Conservation (phyloP, 2,888 invertebrate species). For the Lasioglossum zephyrum region DNA sequence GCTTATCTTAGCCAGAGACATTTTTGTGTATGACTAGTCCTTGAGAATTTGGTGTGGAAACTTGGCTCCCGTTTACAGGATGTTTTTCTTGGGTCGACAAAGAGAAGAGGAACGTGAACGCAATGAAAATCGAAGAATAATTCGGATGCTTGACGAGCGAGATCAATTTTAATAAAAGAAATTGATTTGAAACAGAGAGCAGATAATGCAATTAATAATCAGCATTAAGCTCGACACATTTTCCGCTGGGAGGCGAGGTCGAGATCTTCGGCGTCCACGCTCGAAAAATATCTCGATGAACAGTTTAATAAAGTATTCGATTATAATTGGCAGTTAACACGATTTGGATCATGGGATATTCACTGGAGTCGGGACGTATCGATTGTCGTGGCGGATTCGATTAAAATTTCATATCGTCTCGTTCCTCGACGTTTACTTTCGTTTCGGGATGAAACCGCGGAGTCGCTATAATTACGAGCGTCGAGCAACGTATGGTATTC, state of each 20-base stretch:
- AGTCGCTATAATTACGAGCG: background rate
- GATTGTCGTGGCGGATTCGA: background rate
- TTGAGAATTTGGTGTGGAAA: too few relatives aligned
- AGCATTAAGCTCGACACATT: background rate
- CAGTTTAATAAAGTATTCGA: background rate
- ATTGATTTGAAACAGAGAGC: background rate
- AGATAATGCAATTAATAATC: background rate
- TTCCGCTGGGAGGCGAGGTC: background rate
- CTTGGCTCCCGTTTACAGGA: too few relatives aligned
- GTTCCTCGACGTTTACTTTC: background rate
- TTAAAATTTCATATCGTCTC: background rate
- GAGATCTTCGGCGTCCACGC: background rate
- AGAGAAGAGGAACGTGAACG: background rate
- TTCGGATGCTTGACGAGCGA: too few relatives aligned
- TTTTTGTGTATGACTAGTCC: too few relatives aligned
- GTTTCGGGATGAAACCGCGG: background rate
- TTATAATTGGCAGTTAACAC: background rate
- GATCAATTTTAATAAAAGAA: background rate
- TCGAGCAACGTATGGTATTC: conserved; percentile 12
- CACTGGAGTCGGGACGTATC: background rate
- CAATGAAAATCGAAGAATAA: background rate
- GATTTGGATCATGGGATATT: background rate
- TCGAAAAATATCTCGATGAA: background rate
- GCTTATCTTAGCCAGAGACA: too few relatives aligned
- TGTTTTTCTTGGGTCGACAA: too few relatives aligned